Base-by-base conservation (phyloP, 2,888 invertebrate species). In the Lottia gigantea region DNA sequence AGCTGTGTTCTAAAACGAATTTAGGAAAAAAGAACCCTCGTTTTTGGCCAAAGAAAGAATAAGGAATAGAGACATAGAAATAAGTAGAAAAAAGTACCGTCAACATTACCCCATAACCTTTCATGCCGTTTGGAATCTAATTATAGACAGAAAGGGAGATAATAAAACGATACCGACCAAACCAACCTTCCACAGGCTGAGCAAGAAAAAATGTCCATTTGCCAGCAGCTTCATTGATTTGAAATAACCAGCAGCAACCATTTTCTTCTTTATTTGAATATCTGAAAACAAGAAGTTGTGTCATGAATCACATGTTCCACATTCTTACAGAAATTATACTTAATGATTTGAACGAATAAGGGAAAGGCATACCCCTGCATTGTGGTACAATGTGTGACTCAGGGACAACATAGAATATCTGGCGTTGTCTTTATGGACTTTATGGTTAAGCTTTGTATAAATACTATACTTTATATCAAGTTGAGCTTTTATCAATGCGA, bases 261-360 rank as follows among this genome's bases (percentile, higher is more conserved):
- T 85, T 86, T 68, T 86, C 85, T 74, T 87, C 86, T 64, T 82
- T 72, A 68, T 83, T 80, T 84, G 85, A 86, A 66, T 78, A 82
- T 66, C 86, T 86, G 62, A 2, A 72, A 66, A 0, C 46, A 3
- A 3, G 6, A 31, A 31, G 31, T 31, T n/a, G n/a, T n/a, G 31
- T 6, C 31, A 2, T 3, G 3, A 31, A 31, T 31, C 31, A 31
- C 2, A 6, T 31, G 31, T 3, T 31, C 31, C 31, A 31, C 31
- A 31, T 31, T 31, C 6, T 31, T 31, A 6, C 31, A 31, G 6
- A 31, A 31, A 31, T 3, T 3, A 31, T 31, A 6, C 6, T 31
- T 31, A 31, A 2, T 3, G 31, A 31, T 3, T 31, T 31, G 31
- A 3, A 31, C 31, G 6, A 3, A 6, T 2, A 31, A 31, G 31